Evolutionary conservation across 2,113 vertebrate genomes (phyloP).

Genomic region (Tautogolabrus adspersus): DNA sequence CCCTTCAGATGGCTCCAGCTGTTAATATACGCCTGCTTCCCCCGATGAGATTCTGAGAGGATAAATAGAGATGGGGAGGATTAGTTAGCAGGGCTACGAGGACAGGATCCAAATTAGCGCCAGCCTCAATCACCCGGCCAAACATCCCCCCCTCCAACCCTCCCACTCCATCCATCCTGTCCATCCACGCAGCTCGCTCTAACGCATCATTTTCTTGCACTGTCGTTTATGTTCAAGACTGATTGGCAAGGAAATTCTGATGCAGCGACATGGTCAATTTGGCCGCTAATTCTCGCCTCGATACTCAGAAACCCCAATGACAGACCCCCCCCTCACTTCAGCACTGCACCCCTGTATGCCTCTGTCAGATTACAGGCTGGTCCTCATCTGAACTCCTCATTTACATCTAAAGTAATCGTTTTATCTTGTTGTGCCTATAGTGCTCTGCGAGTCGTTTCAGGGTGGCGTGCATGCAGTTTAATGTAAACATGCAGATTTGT

Average conservation of each 20-base stretch:
- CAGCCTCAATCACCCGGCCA: constrained; percentile 66
- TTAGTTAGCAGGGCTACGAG: constrained; percentile 73
- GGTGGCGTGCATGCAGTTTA: constrained; percentile 12
- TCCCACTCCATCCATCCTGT: not conserved
- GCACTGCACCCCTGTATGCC: constrained; percentile 34
- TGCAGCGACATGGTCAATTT: constrained; percentile 79
- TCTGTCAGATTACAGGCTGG: constrained; percentile 75
- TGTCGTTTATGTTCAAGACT: constrained; percentile 73
- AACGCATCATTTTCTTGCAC: constrained; percentile 51
- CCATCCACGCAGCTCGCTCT: constrained; percentile 10
- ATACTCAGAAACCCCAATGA: constrained; percentile 49
- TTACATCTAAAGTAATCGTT: constrained; percentile 69
- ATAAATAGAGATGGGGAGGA: constrained; percentile 82
- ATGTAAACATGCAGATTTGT: constrained; percentile 57
- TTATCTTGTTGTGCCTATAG: constrained; percentile 47
- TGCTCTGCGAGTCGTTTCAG: constrained; percentile 22
- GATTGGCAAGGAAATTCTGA: constrained; percentile 76
- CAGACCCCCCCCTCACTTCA: constrained; percentile 20
- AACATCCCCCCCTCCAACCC: constrained; percentile 12
- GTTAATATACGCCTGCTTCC: constrained; percentile 73
- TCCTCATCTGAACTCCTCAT: constrained; percentile 64
- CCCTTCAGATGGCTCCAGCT: constrained; percentile 75
- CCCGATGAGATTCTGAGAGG: constrained; percentile 81
- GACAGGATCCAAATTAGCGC: constrained; percentile 81
- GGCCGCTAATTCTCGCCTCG: constrained; percentile 72